Conservation (phyloP, 2,797 vertebrate species). For the Eulemur coronatus region DNA sequence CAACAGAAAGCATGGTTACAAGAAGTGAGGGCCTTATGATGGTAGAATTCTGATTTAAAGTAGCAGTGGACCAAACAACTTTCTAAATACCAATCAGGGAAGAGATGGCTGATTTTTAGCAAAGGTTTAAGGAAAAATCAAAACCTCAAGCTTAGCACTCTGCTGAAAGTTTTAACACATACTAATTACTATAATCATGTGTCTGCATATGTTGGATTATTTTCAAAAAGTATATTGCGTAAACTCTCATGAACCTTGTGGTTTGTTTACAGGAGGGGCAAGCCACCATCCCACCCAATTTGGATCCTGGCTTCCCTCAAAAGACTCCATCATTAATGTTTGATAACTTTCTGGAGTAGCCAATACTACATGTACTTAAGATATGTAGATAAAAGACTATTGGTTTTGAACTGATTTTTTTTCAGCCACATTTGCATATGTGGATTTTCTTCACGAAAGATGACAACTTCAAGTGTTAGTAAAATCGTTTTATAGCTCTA, state of each 20-base stretch:
- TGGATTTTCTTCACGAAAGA: constrained; percentile 23
- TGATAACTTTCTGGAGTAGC: not conserved
- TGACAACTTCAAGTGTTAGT: not conserved
- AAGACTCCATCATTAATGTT: constrained; percentile 25
- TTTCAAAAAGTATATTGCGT: constrained; percentile 23
- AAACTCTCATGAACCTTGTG: not conserved
- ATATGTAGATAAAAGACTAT: not conserved
- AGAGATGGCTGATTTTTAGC: not conserved
- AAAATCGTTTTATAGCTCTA: not conserved
- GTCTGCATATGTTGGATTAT: not conserved
- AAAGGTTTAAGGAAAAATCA: constrained; percentile 3
- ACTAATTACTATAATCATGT: constrained; percentile 26
- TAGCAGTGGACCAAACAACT: not conserved
- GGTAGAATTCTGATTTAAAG: not conserved
- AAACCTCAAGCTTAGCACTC: not conserved
- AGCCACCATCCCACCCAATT: not conserved
- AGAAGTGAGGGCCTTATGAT: not conserved
- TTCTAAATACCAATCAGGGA: constrained; percentile 21
- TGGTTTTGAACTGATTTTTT: constrained; percentile 25
- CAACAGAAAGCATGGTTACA: not conserved
- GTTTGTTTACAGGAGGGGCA: constrained; percentile 43
- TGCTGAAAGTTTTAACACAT: constrained; percentile 3
- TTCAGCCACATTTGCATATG: not conserved
- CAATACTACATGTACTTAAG: not conserved
- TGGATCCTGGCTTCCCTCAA: constrained; percentile 53